Conservation (phyloP, 2,888 invertebrate species). For the Eurytoma californica region DNA sequence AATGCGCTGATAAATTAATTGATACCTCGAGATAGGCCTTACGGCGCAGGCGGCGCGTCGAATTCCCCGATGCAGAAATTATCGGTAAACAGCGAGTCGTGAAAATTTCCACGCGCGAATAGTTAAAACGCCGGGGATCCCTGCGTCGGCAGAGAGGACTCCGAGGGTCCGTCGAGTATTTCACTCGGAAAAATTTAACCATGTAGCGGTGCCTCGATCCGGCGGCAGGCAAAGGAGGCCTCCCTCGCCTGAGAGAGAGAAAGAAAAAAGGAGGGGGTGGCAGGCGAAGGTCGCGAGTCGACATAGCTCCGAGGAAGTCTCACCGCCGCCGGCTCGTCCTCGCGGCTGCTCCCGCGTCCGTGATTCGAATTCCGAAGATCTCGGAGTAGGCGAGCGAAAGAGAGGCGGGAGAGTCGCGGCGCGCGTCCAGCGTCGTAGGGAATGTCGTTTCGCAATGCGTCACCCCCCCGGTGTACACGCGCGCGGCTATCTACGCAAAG, state of each 20-base stretch:
- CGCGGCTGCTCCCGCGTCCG: constrained; percentile 22
- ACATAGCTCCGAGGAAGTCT: constrained; percentile 27
- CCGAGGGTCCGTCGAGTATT: too few relatives aligned
- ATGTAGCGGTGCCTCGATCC: too few relatives aligned
- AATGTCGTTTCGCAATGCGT: constrained; percentile 46
- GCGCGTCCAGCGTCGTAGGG: constrained; percentile 38
- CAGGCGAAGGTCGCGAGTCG: neutral
- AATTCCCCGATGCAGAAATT: neutral
- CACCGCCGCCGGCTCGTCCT: neutral
- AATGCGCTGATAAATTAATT: too few relatives aligned
- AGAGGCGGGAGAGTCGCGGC: neutral
- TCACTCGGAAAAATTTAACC: too few relatives aligned
- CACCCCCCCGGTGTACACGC: neutral
- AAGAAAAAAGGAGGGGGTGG: neutral
- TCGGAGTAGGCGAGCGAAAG: constrained; percentile 21
- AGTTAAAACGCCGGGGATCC: too few relatives aligned
- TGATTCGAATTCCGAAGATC: constrained; percentile 55
- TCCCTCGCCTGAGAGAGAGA: neutral
- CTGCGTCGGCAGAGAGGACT: too few relatives aligned
- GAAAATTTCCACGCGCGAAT: too few relatives aligned
- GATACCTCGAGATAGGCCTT: too few relatives aligned
- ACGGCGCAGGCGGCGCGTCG: neutral
- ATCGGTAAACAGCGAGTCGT: too few relatives aligned
- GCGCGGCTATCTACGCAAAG: constrained; percentile 21
- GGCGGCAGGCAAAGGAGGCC: neutral